Conservation (phyloP, 2,113 vertebrate genomes). For the Chionomys nivalis region DNA sequence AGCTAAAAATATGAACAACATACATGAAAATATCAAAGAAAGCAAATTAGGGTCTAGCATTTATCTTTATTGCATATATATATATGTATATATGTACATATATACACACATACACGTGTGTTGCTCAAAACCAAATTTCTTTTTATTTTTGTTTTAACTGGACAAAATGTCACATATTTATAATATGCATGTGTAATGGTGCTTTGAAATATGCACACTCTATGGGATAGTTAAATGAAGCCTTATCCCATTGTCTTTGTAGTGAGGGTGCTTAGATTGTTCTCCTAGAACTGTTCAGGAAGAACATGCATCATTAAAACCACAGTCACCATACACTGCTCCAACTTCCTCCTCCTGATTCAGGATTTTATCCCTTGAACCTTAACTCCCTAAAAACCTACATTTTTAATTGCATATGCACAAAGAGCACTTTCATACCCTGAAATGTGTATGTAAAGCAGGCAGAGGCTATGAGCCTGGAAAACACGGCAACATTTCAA, state of each 20-base stretch:
- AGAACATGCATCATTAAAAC: neutral
- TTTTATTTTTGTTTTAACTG: neutral
- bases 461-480: neutral
- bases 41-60: neutral
- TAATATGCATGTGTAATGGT: neutral
- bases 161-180: neutral
- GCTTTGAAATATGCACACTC: neutral
- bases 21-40: slow-evolving; percentile 22
- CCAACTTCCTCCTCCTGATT: neutral
- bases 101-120: neutral
- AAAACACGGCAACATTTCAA: slow-evolving; percentile 50
- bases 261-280: neutral
- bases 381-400: neutral
- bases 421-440: neutral
- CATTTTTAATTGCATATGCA: neutral
- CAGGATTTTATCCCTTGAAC: neutral
- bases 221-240: neutral
- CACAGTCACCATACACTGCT: neutral
- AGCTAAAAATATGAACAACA: slow-evolving; percentile 13
- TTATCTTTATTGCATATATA: neutral
- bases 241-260: neutral
- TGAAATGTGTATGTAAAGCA: neutral
- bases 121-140: neutral
- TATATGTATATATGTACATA: too few relatives aligned
- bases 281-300: neutral